Conservation (phyloP, 2,113 vertebrate species). For the Orthochromis malagaraziensis region DNA sequence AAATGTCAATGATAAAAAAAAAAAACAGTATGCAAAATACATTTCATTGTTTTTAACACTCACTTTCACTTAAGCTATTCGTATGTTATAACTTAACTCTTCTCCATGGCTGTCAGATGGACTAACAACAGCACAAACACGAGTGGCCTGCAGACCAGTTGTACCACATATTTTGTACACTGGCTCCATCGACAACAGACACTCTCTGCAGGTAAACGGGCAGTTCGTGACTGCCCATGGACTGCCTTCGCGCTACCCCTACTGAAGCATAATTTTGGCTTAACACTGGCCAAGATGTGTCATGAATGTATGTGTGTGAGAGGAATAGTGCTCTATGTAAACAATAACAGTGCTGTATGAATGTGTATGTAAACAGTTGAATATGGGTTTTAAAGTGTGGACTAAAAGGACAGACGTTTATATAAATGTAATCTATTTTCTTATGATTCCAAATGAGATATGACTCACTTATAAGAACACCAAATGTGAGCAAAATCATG, state of each 20-base stretch:
- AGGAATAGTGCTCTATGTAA: neutral
- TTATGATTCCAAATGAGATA: neutral
- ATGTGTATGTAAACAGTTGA: neutral
- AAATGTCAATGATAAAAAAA: neutral
- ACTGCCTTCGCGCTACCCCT: neutral
- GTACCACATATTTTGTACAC: neutral
- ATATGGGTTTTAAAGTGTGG: neutral
- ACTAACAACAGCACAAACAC: neutral
- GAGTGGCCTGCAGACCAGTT: neutral
- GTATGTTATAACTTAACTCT: neutral
- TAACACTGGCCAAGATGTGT: neutral
- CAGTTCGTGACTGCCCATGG: neutral
- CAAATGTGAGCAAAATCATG: neutral
- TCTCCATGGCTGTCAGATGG: neutral
- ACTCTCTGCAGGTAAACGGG: neutral
- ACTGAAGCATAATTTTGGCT: neutral
- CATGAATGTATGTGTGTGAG: neutral
- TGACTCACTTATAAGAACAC: slow-evolving; percentile 20
- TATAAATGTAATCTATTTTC: neutral
- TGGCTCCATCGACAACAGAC: neutral
- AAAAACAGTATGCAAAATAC: neutral
- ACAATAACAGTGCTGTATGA: neutral
- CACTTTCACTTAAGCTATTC: neutral
- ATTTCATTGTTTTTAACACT: neutral
- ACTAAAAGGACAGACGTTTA: neutral